These are phyloP conservation scores for Pterostichus madidus DNA, from an alignment of 2,888 invertebrate genomes.

Conservation along the genomic window DNA sequence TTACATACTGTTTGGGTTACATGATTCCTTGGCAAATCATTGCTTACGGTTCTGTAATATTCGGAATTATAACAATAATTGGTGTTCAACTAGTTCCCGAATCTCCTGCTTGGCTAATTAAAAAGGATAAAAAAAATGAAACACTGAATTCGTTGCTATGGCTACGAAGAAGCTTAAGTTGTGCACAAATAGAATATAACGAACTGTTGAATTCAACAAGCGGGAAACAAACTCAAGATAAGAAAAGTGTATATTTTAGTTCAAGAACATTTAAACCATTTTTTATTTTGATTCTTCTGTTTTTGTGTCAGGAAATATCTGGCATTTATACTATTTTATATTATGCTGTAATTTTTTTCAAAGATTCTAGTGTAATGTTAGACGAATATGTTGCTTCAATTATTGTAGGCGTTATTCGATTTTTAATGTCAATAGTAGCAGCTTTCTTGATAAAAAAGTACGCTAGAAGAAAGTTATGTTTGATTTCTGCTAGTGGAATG, in stretches of 20 bases:
- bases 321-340: constrained; percentile 87
- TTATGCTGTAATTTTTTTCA: constrained; percentile 86
- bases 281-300: constrained; percentile 82
- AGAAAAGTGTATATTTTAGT: constrained; percentile 74
- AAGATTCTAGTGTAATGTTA: constrained; percentile 82
- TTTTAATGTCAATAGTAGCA: constrained; percentile 84
- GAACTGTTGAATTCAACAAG: constrained; percentile 79
- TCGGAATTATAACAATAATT: constrained; percentile 80
- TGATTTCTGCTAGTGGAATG: constrained; percentile 83
- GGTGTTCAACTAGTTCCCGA: constrained; percentile 84
- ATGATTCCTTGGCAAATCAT: constrained; percentile 84
- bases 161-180: constrained; percentile 82
- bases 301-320: constrained; percentile 85
- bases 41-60: constrained; percentile 82
- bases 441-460: constrained; percentile 84
- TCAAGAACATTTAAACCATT: constrained; percentile 85
- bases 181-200: constrained; percentile 83
- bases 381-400: constrained; percentile 86
- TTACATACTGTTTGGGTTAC: constrained; percentile 85
- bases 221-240: constrained; percentile 69
- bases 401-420: constrained; percentile 83
- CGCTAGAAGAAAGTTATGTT: constrained; percentile 82
- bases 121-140: constrained; percentile 80
- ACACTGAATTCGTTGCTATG: constrained; percentile 83
- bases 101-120: constrained; percentile 84